Base-by-base conservation (phyloP, 2,888 invertebrate genomes). In the Papilio elwesi region DNA sequence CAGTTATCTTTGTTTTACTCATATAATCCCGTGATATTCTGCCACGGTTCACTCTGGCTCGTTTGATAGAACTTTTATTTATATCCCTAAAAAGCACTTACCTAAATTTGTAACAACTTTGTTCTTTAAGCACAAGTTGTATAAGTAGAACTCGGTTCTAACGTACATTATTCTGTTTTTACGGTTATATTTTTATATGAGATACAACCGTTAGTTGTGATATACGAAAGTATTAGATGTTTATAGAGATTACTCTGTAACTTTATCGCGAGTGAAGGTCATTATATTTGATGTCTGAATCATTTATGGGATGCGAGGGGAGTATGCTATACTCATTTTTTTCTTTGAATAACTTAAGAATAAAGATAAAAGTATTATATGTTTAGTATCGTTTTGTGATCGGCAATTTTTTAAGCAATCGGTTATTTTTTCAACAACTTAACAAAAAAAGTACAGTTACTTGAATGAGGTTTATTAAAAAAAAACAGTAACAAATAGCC, bases 31-130 rank as follows among this genome's bases (percentile, higher is more conserved):
- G 26, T 68, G 67, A 43, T 53, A 43, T 55, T 55, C 47, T 8
- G 47, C 55, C 15, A 68, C 48, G 26, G 16, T 68, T 55, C 26
- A 69, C 15, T 11, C n/a, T 16, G 26, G 4, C 26, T 26, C 26
- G 26, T 70, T 69, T 15, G 38, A 62, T 69, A 52, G 11, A 38
- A 11, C 38, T 15, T 51, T 69, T 62, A 69, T 69, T 69, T 62
- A 63, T 52, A 16, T 51, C 15, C 16, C 15, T 13, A 51, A 68
- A 43, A 7, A 49, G 48, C 57, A 16, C 15, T 48, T 49, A 48
- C 26, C 26, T 0, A 66, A 38, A 38, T 11, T 53, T 11, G 66
- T 8, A 52, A 38, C 10, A 38, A 66, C 10, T 53, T 43, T 53
- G 10, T 48, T 48, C 6, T 11, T 48, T 48, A 10, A n/a, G 52